Evolutionary conservation across 2,888 invertebrate genomes (phyloP), one percentile per base, ranked within the genome.

Genomic region (Zygogramma bicolorata): DNA sequence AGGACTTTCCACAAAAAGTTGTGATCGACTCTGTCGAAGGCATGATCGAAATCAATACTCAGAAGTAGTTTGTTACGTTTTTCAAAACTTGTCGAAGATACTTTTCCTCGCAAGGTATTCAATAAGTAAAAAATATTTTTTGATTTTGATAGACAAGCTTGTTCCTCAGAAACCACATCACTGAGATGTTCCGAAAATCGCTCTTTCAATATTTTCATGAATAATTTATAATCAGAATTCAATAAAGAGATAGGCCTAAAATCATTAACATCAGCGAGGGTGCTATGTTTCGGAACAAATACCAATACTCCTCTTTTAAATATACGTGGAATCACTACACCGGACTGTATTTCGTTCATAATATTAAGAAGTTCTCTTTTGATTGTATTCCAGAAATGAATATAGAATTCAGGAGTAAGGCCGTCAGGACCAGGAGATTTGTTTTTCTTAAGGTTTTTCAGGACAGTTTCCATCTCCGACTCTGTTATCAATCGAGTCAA

Each of bases 31-130:
- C 22, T 65, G 10, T 57, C 65, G 34, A 53, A 65, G 3, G 53
- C 57, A 65, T 65, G 57, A 20, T 53, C 53, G 46, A 57, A 65
- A 20, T 65, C 53, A 25, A 65, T 10, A 65, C 65, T 22, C 31
- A 65, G 8, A 8, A 65, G 10, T 7, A 49, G 27, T 29, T 53
- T 29, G 15, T 49, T 65, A 27, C 25, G 4, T 65, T 13, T 57
- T 7, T n/a, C 13, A 13, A 31, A 18, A 31, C 31, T 53, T 31
- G 65, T 3, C n/a, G n/a, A 27, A 3, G n/a, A 46, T 15, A 53
- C 57, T 20, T 31, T n/a, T 53, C 53, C 65, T 13, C 65, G 25
- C 34, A 65, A 49, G 3, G 22, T 65, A 27, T 49, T 65, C 10
- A 53, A 34, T 15, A 46, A 10, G 15, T n/a, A 46, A 29, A 22